A percentile compares a stretch with the other conserved stretches of the same genome.
Evolutionary conservation across 2,888 invertebrate genomes (phyloP).

Genomic region (Rugalucina vietnamica): DNA sequence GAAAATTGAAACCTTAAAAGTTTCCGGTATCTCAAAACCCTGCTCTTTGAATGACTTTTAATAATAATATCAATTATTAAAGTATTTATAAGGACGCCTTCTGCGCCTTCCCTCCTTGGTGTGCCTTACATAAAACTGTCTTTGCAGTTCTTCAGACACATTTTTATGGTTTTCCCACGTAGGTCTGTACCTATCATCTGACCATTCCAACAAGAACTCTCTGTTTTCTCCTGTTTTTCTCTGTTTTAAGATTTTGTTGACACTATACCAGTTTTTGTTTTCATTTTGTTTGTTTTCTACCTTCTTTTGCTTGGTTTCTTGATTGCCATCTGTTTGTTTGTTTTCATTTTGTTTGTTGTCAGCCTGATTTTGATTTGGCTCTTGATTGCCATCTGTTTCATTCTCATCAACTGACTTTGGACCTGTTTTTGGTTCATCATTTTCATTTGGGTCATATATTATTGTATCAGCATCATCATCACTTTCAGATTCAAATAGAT

Average conservation of each 20-base stretch:
- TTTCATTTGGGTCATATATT: not conserved
- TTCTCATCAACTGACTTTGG: not conserved
- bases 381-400: not conserved
- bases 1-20: not conserved
- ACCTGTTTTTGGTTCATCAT: not conserved
- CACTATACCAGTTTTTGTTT: constrained; percentile 15
- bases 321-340: not conserved
- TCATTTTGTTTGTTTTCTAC: not conserved
- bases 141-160: constrained; percentile 26
- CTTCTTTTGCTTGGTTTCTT: not conserved
- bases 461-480: not conserved
- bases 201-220: constrained; percentile 29
- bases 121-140: constrained; percentile 19
- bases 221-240: constrained; percentile 15
- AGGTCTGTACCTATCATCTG: not conserved
- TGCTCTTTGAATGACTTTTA: not conserved
- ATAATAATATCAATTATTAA: not conserved
- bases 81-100: constrained; percentile 1
- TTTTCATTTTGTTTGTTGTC: not conserved
- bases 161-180: constrained; percentile 20
- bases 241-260: constrained; percentile 24
- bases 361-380: not conserved
- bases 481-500: not conserved
- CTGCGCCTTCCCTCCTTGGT: constrained; percentile 13
- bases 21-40: not conserved